Base-by-base conservation (phyloP, 2,797 vertebrate species). In the Neopelma chrysocephalum region DNA sequence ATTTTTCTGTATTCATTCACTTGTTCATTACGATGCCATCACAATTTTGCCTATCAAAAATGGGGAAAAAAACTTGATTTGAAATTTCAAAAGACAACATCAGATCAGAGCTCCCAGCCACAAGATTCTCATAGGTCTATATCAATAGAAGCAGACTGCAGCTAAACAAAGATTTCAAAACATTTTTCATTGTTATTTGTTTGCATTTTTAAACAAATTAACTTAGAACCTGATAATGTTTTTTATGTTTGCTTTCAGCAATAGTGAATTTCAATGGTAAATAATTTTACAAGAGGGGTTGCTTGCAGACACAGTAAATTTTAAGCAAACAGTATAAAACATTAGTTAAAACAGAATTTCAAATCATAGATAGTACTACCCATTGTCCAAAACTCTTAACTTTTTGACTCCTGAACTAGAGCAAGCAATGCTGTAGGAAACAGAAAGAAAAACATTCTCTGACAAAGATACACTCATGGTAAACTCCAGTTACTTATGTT, bases 1-100 rank as follows among this genome's bases (percentile, higher is more conserved):
- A 29, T 68, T 94, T 94, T 80, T 64, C 71, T 89, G 54, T 68
- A 83, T 83, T 79, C 62, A 72, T 88, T 90, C 31, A 58, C 88
- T 91, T 71, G 27, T 89, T 90, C 86, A 51, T 87, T 89, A 36
- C 25, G 48, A 82, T 77, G 38, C 68, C 34, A 54, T 70, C 36
- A 50, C 32, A 79, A 90, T 85, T 95, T 70, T 5, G 2, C 4
- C 29, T 71, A 57, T 68, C 31, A 61, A 79, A 93, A 94, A 82
- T 43, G 22, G 5, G 22, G 26, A 13, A 58, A 20, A 42, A 66
- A 38, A 1, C 3, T 45, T 69, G 6, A 86, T 50, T 58, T 68
- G 40, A 90, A 83, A 93, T 87, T 68, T 42, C 61, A 65, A n/a
- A 91, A 32, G 16, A 31, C 73, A 93, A 84, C 19, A 50, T 56